A percentile compares a stretch with the other conserved stretches of the same genome.
phyloP scores from a whole-genome alignment of 2,888 invertebrate species.

The Sarcophaga variegata region DNA sequence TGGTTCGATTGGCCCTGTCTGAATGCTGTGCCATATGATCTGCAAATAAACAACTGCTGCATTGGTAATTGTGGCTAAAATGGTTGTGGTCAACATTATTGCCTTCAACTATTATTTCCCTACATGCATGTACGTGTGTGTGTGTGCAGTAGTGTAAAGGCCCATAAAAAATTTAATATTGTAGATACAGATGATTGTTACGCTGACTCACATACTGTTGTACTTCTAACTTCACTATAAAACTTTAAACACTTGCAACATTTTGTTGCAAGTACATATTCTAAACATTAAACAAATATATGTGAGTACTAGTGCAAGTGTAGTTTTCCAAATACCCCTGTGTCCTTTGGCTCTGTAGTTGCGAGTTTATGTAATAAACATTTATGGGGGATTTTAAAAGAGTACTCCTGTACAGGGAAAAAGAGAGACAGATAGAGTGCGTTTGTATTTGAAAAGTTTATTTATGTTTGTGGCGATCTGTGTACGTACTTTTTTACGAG shows the following conservation, averaged over 20 bases:
- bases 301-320: no score
- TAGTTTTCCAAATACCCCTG: no score
- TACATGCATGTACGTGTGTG: background rate
- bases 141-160: background rate
- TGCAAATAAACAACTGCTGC: conserved; percentile 67
- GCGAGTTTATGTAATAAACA: no score
- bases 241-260: background rate
- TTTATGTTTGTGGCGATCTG: background rate
- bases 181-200: conserved; percentile 1
- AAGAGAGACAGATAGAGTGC: no score
- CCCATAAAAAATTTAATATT: background rate
- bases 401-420: no score
- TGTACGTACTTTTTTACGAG: background rate
- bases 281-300: conserved; percentile 54
- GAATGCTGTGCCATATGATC: conserved; percentile 47
- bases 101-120: background rate
- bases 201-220: background rate
- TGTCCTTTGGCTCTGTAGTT: no score
- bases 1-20: conserved; percentile 41
- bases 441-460: conserved; percentile 13
- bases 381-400: no score
- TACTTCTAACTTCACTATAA: background rate
- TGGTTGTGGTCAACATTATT: conserved; percentile 54
- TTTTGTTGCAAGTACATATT: conserved; percentile 22
- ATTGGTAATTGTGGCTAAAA: conserved; percentile 67